phyloP scores from a whole-genome alignment of 2,888 invertebrate genomes.

The Polyploca ridens region DNA sequence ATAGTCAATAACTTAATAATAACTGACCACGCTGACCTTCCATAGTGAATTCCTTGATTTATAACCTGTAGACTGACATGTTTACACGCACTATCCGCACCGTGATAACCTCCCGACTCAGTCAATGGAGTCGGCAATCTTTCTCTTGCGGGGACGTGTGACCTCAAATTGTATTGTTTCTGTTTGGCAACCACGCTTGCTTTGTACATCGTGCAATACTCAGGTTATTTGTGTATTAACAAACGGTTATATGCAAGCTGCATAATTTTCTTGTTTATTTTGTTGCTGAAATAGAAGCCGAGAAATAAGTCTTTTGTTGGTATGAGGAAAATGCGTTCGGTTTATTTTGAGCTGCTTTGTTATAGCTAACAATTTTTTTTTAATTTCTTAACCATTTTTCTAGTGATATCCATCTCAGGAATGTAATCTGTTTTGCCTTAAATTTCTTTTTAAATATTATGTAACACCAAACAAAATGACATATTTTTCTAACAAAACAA shows the following conservation, averaged over 20 bases:
- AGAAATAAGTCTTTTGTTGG: not conserved
- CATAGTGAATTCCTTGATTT: constrained; percentile 2
- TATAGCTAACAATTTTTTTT: too few relatives aligned
- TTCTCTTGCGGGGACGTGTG: not conserved
- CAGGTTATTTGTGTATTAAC: not conserved
- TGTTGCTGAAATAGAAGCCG: not conserved
- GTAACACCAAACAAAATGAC: too few relatives aligned
- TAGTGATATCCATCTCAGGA: too few relatives aligned
- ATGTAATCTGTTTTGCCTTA: too few relatives aligned
- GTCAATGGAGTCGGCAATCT: not conserved
- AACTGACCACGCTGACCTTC: constrained; percentile 7
- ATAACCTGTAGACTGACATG: not conserved
- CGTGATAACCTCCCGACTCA: not conserved
- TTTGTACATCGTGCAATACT: not conserved
- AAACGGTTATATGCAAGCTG: constrained; percentile 2
- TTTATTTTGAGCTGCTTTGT: too few relatives aligned
- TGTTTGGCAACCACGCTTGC: constrained; percentile 1
- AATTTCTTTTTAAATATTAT: too few relatives aligned
- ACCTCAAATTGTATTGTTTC: constrained; percentile 3
- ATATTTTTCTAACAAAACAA: too few relatives aligned
- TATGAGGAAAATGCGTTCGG: not conserved
- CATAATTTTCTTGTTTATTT: constrained; percentile 4
- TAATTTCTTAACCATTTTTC: too few relatives aligned
- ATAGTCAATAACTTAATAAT: not conserved
- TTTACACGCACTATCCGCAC: not conserved